phyloP scores from a whole-genome alignment of 2,113 vertebrate genomes.

The Poeciliopsis turrubarensis region DNA sequence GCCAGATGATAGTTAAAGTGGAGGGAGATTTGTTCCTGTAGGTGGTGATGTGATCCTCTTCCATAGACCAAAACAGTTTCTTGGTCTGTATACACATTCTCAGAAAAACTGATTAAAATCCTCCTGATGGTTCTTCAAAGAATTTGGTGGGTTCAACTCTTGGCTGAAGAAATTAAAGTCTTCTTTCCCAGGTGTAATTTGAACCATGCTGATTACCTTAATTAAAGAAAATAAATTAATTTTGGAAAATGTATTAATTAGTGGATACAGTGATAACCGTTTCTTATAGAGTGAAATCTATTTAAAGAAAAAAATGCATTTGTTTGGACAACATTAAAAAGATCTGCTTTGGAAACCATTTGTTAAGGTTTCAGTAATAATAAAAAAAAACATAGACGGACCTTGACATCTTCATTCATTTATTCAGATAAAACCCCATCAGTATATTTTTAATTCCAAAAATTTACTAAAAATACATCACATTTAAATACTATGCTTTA shows the following conservation, averaged over 20 bases:
- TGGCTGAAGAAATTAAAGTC: neutral
- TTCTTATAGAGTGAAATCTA: constrained; percentile 22
- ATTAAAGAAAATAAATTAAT: neutral
- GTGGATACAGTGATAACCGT: constrained; percentile 9
- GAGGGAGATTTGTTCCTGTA: too few relatives aligned
- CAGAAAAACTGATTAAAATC: too few relatives aligned
- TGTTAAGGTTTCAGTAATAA: constrained; percentile 8
- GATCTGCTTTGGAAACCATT: constrained; percentile 29
- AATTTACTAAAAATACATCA: constrained; percentile 19
- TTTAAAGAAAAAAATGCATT: constrained; percentile 10
- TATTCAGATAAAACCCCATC: neutral
- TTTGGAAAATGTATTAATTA: constrained; percentile 38
- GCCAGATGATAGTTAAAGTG: too few relatives aligned
- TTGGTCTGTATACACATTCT: neutral
- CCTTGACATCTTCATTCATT: constrained; percentile 7
- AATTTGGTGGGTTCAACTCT: neutral
- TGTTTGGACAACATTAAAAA: constrained; percentile 33
- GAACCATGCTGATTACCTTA: neutral
- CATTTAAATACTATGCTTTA: constrained; percentile 26
- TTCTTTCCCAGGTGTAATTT: too few relatives aligned
- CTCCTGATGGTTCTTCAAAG: too few relatives aligned
- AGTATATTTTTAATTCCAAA: neutral
- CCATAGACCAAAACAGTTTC: neutral
- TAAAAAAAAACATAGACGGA: constrained; percentile 14
- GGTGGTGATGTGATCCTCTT: too few relatives aligned